phyloP scores from a whole-genome alignment of 1,140 invertebrate species.

The Drosophila simulans region DNA sequence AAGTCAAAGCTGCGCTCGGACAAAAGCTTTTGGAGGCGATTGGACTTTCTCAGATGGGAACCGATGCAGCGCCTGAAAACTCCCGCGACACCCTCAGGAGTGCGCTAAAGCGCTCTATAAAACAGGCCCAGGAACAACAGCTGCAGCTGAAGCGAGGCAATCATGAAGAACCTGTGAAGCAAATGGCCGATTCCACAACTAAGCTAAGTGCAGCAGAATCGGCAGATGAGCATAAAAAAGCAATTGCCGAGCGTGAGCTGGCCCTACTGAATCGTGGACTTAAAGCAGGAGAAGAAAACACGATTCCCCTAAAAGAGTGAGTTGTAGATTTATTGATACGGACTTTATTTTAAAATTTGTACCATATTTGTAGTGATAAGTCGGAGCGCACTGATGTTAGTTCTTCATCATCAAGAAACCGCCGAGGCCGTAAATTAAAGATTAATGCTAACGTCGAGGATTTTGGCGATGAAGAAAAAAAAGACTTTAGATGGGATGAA shows the following conservation, averaged over 20 bases:
- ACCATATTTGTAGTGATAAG: constrained; percentile 54
- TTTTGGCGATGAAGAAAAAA: constrained; percentile 53
- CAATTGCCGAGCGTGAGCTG: constrained; percentile 67
- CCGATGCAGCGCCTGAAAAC: constrained; percentile 48
- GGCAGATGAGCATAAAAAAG: constrained; percentile 72
- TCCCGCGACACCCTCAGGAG: constrained; percentile 65
- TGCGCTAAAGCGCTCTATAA: constrained; percentile 74
- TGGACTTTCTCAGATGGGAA: constrained; percentile 60
- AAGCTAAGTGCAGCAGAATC: constrained; percentile 57
- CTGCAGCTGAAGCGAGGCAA: constrained; percentile 70
- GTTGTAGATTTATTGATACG: neutral
- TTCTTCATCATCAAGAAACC: constrained; percentile 65
- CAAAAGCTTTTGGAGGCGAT: constrained; percentile 79
- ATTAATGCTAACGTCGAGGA: constrained; percentile 47
- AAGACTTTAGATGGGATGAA: constrained; percentile 62
- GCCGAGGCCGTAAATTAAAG: constrained; percentile 60
- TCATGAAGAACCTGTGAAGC: constrained; percentile 64
- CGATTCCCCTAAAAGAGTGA: constrained; percentile 56
- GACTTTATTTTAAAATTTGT: neutral
- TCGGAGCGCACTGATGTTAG: constrained; percentile 63
- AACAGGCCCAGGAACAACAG: constrained; percentile 77
- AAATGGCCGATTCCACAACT: constrained; percentile 72
- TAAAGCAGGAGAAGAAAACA: constrained; percentile 35
- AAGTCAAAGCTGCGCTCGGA: constrained; percentile 66
- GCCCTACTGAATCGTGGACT: constrained; percentile 50